Evolutionary conservation across 2,113 vertebrate genomes (phyloP).

Genomic region (Gallinago jamesoni): DNA sequence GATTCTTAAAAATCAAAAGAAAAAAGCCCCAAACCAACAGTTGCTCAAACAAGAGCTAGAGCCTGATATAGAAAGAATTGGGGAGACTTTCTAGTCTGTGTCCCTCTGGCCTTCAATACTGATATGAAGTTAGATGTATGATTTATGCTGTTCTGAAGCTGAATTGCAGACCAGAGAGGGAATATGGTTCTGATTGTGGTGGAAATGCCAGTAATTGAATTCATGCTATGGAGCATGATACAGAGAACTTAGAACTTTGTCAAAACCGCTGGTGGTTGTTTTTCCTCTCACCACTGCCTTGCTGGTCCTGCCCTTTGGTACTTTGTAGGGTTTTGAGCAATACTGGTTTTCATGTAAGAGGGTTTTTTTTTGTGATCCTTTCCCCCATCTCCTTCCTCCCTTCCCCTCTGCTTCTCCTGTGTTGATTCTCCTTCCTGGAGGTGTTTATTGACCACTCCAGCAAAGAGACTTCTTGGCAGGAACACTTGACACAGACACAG

Average conservation of each 20-base stretch:
- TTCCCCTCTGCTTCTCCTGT: neutral
- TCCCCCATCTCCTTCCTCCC: too few species aligned
- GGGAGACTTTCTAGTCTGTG: neutral
- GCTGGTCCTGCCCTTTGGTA: neutral
- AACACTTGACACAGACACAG: neutral
- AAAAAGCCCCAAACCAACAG: neutral
- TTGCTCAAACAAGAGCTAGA: neutral
- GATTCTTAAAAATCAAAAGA: neutral
- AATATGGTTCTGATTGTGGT: neutral
- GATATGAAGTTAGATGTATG: neutral
- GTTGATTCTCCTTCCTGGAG: neutral
- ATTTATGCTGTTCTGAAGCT: neutral
- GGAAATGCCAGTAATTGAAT: neutral
- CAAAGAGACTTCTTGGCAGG: neutral
- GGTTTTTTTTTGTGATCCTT: neutral
- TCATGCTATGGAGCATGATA: neutral
- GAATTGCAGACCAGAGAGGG: neutral
- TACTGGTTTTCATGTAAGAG: neutral
- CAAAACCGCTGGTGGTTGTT: fast-evolving
- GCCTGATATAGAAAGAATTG: neutral
- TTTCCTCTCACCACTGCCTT: neutral
- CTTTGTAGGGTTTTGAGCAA: neutral
- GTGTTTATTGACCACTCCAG: neutral
- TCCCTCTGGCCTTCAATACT: neutral
- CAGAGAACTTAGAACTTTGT: neutral